These are phyloP conservation scores for Euwallacea similis DNA, from an alignment of 1,140 invertebrate genomes.

Conservation along the genomic window DNA sequence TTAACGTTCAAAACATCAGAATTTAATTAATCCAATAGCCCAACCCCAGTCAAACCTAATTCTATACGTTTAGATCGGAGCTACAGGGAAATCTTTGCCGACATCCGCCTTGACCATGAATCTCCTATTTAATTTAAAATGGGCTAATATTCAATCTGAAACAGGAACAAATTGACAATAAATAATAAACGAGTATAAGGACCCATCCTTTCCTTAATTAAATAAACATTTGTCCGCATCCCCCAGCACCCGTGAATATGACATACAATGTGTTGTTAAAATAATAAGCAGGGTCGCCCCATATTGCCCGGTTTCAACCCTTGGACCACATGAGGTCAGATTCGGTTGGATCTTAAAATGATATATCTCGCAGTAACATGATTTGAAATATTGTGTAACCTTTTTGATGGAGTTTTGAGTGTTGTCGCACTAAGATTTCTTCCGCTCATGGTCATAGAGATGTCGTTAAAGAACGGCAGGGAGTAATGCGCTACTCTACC, in stretches of 20 bases:
- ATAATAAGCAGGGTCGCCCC: constrained; percentile 33
- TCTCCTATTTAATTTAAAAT: neutral
- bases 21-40: too few relatives aligned
- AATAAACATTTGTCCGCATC: constrained; percentile 34
- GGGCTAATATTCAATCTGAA: constrained; percentile 11
- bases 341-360: constrained; percentile 29
- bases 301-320: constrained; percentile 11
- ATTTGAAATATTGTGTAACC: constrained; percentile 4
- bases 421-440: too few relatives aligned
- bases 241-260: constrained; percentile 21
- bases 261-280: constrained; percentile 34
- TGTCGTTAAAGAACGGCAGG: too few relatives aligned
- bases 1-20: too few relatives aligned
- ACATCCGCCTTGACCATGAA: too few relatives aligned
- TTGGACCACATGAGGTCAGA: constrained; percentile 27
- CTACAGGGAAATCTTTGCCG: too few relatives aligned
- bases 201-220: constrained; percentile 33
- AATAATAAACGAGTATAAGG: constrained; percentile 25
- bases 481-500: too few relatives aligned
- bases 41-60: too few relatives aligned
- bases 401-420: too few relatives aligned
- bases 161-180: constrained; percentile 24
- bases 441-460: too few relatives aligned
- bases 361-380: constrained; percentile 22
- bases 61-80: too few relatives aligned